A percentile compares a stretch with the other conserved stretches of the same genome.
phyloP scores from a whole-genome alignment of 2,797 vertebrate species.

The Lacerta viridis region DNA sequence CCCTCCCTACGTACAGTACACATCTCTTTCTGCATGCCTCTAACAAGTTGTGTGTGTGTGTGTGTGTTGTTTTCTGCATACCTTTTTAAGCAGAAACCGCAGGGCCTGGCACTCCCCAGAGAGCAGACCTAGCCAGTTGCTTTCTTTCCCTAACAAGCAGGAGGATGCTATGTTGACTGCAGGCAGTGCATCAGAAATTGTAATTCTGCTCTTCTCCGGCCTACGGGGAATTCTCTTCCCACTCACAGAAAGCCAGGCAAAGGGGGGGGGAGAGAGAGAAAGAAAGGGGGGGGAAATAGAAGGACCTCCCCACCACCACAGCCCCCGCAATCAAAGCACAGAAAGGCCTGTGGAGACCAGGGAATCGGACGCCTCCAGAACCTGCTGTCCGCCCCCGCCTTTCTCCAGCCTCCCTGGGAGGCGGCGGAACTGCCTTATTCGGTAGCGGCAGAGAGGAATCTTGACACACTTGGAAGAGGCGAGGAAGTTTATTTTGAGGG shows the following conservation, averaged over 20 bases:
- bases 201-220: conserved; percentile 40
- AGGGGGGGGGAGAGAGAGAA: neutral
- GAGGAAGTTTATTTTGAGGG: conserved; percentile 64
- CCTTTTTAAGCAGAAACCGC: neutral
- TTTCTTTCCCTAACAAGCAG: conserved; percentile 47
- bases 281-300: neutral
- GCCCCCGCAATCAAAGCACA: neutral
- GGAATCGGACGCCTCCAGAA: conserved; percentile 29
- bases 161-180: conserved; percentile 1
- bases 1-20: rapidly evolving
- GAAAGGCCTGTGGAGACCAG: conserved; percentile 2
- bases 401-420: conserved; percentile 31
- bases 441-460: conserved; percentile 32
- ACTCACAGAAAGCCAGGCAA: conserved; percentile 14
- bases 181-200: conserved; percentile 51
- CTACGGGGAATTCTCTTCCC: conserved; percentile 29
- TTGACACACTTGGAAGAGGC: conserved; percentile 44
- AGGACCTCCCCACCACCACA: conserved; percentile 2
- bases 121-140: conserved; percentile 47
- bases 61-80: conserved; percentile 1
- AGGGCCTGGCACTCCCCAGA: neutral
- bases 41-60: neutral
- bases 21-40: neutral
- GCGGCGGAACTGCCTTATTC: conserved; percentile 34
- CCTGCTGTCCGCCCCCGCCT: conserved; percentile 33